phyloP scores from a whole-genome alignment of 2,797 vertebrate genomes.

The Eulemur coronatus region DNA sequence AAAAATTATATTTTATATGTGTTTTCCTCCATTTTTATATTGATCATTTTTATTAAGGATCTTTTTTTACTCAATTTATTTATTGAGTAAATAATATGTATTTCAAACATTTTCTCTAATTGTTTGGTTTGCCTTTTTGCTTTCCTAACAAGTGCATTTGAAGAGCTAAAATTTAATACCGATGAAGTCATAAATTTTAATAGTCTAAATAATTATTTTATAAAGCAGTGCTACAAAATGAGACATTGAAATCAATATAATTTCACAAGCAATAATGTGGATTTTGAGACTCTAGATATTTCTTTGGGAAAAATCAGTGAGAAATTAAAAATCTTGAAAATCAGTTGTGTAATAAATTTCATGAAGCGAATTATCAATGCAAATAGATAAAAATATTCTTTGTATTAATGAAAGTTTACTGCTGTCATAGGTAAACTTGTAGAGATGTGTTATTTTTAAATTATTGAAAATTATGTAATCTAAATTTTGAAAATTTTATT shows the following conservation, averaged over 20 bases:
- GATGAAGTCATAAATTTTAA: not conserved
- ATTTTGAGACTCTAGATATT: not conserved
- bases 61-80: no score
- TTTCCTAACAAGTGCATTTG: not conserved
- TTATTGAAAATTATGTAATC: not conserved
- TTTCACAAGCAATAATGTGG: not conserved
- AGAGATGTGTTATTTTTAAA: not conserved
- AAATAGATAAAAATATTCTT: not conserved
- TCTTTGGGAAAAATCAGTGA: not conserved
- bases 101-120: not conserved
- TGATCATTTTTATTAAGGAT: not conserved
- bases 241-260: not conserved
- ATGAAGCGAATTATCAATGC: not conserved
- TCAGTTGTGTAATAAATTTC: not conserved
- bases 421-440: not conserved
- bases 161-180: not conserved
- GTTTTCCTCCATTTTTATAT: not conserved
- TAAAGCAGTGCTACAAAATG: not conserved
- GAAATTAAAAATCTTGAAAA: not conserved
- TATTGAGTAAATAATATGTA: no score
- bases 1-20: not conserved
- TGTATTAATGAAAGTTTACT: not conserved
- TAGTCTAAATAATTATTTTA: not conserved
- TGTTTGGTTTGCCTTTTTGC: not conserved
- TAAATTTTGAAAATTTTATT: not conserved